Evolutionary conservation across 2,797 vertebrate genomes (phyloP), one percentile per base, ranked within the genome.

Genomic region (Pangasius mekongensis): DNA sequence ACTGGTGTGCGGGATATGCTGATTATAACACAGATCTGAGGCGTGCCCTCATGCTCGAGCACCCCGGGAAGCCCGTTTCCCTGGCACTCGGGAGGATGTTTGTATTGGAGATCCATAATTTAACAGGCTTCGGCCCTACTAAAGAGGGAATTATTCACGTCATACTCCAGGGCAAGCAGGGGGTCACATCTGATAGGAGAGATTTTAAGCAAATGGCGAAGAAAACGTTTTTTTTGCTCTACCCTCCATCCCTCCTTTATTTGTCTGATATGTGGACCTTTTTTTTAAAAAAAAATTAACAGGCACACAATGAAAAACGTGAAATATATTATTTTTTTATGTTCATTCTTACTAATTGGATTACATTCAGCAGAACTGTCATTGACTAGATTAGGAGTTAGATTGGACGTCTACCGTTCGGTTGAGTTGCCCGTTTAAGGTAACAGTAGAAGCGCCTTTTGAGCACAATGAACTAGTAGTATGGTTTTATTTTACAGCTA

Each of bases 111-210:
- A 87, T 88, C 52, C 49, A 84, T 89, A 56, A 88, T 86, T 76
- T 88, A 89, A 86, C 71, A 82, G 84, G 69, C 33, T 30, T 49
- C 78, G 52, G 69, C 33, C 27, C 20, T 66, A 83, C 85, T 89
- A 86, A 86, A 91, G 73, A 90, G 82, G 66, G 84, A 91, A 89
- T 91, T 90, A 89, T 91, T 89, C 74, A 85, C 74, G 81, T 88
- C 74, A 71, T 85, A 82, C 69, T 73, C 60, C 76, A 74, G 86
- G 47, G 10, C 73, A 64, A 84, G 64, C 67, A 74, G 69, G 58
- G 52, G 76, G 43, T 69, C 1, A 47, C 47, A 5, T 73, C 64
- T 76, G 84, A 83, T 84, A 47, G 24, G 77, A 88, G n/a, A 83
- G 76, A 76, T 84, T 83, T 85, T 77, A 60, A 49, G 58, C 47